Evolutionary conservation across 1,140 invertebrate genomes (phyloP), one percentile per base, ranked within the genome.

Genomic region (Drosophila ogumai): DNA sequence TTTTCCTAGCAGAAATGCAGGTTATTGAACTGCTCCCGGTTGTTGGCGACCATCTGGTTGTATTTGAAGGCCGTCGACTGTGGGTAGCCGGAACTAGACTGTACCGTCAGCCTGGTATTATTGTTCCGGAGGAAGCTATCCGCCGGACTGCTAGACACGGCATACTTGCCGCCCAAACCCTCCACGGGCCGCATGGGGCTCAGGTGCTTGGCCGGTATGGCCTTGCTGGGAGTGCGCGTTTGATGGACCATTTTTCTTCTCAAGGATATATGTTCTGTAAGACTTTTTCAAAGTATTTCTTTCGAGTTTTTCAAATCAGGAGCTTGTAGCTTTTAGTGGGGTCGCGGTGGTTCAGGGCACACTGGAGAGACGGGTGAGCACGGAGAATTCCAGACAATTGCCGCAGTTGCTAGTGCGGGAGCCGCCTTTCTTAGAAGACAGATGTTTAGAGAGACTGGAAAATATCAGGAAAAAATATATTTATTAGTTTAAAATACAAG

Each of bases 381-480:
- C 81, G n/a, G 86, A 79, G 65, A 91, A 92, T 81, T 92, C 91
- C 59, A 92, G 82, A 71, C 75, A 59, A 72, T 92, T 92, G 36
- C 76, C 91, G 86, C 91, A 91, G 69, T 91, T 92, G 50, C 86
- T 91, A 44, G 91, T 92, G 50, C 91, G 81, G 7, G 91, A 92
- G 52, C 91, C 86, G 52, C 86, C 91, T 63, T 91, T 92, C 68
- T 92, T 92, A 5, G 91, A 92, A 63, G 91, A 92, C 19, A 92
- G 76, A 59, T 92, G 91, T 65, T 92, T 92, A 36, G 91, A 92
- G 43, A 92, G 88, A 71, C 91, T 92, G 60, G 52, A 3, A 1
- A 49, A 46, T 22, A 60, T 1, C 43, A 15, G 0, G 13, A 32
- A 31, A 8, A 41, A 19, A 13, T 1, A 15, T 25, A 36, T 22